Percentiles rank a stretch among this genome's conserved stretches.
Evolutionary conservation across 1,140 invertebrate species (phyloP).

Genomic region (Episyrphus balteatus): DNA sequence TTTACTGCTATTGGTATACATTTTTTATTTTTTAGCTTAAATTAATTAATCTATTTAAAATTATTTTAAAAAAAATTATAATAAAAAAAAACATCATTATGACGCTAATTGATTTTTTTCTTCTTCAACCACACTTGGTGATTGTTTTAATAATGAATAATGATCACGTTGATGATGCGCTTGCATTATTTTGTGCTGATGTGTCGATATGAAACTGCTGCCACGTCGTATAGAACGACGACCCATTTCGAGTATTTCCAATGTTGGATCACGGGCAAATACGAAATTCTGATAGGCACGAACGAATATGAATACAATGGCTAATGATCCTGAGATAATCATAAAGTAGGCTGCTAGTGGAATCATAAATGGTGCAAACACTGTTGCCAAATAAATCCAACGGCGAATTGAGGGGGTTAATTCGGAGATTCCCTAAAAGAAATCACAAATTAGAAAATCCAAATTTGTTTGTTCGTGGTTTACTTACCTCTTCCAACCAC

Average conservation of each 20-base stretch:
- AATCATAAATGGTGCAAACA: slow-evolving; percentile 54
- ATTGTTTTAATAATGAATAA: slow-evolving; percentile 41
- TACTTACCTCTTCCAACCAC: slow-evolving; percentile 72
- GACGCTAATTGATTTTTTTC: background rate
- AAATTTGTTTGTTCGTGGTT: background rate
- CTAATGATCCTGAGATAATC: slow-evolving; percentile 52
- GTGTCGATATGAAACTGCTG: slow-evolving; percentile 56
- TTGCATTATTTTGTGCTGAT: slow-evolving; percentile 50
- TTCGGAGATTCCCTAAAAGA: slow-evolving; percentile 61
- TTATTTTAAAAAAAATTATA: background rate
- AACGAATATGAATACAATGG: slow-evolving; percentile 53
- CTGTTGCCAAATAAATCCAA: slow-evolving; percentile 67
- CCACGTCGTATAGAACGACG: slow-evolving; percentile 56
- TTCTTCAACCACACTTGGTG: background rate
- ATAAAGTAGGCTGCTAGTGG: slow-evolving; percentile 59
- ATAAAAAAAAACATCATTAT: background rate
- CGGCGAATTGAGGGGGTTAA: slow-evolving; percentile 60
- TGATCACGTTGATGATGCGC: slow-evolving; percentile 41
- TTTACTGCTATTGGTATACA: slow-evolving; percentile 23
- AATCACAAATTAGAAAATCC: background rate
- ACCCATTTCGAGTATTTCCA: slow-evolving; percentile 65
- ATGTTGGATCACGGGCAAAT: slow-evolving; percentile 49
- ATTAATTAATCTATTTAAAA: slow-evolving; percentile 6
- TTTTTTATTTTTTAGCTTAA: slow-evolving; percentile 35
- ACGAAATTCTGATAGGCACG: slow-evolving; percentile 63